Evolutionary conservation across 1,140 invertebrate species (phyloP), one percentile per base, ranked within the genome.

Genomic region (Oryzaephilus surinamensis): DNA sequence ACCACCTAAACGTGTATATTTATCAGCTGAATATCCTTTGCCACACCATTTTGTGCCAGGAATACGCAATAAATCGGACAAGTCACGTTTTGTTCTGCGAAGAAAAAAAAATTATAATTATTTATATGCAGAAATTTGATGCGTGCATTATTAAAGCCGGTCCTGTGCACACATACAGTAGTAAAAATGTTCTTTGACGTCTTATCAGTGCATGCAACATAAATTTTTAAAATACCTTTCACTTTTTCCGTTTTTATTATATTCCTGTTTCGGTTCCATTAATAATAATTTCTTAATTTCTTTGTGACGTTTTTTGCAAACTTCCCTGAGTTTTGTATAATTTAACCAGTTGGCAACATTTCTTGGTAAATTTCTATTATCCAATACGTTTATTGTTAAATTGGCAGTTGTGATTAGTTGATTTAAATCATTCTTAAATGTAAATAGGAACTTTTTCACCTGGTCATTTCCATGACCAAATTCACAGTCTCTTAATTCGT

Each of bases 1-100:
- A 12, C 76, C 76, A 1, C 87, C 89, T 4, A 92, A 65, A 50
- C 89, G 74, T 2, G 77, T 74, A 53, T 81, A 85, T 46, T 76
- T 72, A 7, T 70, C 71, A 1, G 84, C 85, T 0, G 74, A 73
- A 54, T 76, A 77, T 6, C 87, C 87, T 42, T 78, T 77, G 2
- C 88, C 89, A 60, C 87, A 93, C 87, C 88, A 90, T 51, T 84
- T 78, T 1, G 87, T 92, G 0, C 84, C 84, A 0, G 85, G 84
- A 26, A 84, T 73, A 27, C 81, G 66, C 19, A 86, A 66, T 21
- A 79, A 47, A 45, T 81, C 75, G 64, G 28, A 74, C 59, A 46
- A 73, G 64, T 55, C 70, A 28, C 63, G 44, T 38, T 53, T 58
- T 14, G 38, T 33, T 38, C 54, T 57, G 28, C 30, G 41, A 41